Conservation (phyloP, 2,113 vertebrate genomes). For the Gymnogyps californianus region DNA sequence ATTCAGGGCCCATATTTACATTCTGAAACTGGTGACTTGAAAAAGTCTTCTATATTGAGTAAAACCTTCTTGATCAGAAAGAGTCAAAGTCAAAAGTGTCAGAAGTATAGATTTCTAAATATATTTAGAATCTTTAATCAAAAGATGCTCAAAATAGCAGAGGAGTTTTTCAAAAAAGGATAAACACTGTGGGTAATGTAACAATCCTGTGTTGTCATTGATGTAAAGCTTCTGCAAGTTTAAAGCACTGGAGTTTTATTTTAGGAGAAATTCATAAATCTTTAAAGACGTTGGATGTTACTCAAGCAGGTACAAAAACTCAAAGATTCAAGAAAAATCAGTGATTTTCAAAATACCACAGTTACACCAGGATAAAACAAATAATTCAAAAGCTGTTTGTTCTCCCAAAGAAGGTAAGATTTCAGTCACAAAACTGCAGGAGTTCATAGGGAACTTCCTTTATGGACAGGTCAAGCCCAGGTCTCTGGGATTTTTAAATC, state of each 20-base stretch:
- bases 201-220: background rate
- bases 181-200: background rate
- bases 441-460: background rate
- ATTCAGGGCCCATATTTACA: background rate
- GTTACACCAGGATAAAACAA: background rate
- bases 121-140: constrained; percentile 16
- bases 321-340: background rate
- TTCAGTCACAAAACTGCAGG: background rate
- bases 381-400: background rate
- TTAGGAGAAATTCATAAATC: background rate
- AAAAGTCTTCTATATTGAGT: background rate
- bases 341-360: background rate
- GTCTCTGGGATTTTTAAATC: background rate
- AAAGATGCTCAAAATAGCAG: constrained; percentile 52
- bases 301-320: background rate
- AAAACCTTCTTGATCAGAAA: background rate
- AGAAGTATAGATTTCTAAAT: constrained; percentile 47
- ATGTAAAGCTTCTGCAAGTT: background rate
- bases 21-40: background rate
- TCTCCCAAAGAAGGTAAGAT: background rate
- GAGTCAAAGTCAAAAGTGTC: background rate
- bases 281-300: background rate
- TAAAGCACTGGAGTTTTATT: constrained; percentile 9
- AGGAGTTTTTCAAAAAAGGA: background rate
- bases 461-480: background rate